These are phyloP conservation scores for Polyodon spathula DNA, from an alignment of 2,113 vertebrate genomes.

Conservation along the genomic window DNA sequence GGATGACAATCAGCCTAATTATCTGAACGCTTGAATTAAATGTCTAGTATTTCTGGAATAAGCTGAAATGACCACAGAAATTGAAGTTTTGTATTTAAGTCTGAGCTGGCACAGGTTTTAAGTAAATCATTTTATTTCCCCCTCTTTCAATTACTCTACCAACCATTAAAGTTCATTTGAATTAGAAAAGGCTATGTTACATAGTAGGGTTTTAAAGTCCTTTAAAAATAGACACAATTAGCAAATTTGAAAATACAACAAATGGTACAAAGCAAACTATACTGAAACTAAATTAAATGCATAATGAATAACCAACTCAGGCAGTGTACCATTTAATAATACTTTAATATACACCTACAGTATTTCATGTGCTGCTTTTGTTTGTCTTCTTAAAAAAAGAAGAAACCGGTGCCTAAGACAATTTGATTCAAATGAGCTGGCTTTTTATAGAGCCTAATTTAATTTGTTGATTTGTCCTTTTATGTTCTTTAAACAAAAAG, in stretches of 20 bases:
- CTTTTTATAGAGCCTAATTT: conserved; percentile 18
- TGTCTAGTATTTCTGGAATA: conserved; percentile 4
- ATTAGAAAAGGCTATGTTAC: too few relatives aligned
- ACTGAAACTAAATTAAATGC: conserved; percentile 10
- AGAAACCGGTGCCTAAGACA: conserved; percentile 37
- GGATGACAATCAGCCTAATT: conserved; percentile 8
- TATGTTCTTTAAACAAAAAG: conserved; percentile 30
- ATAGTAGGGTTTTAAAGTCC: too few relatives aligned
- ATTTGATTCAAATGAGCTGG: conserved; percentile 12
- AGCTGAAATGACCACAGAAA: conserved; percentile 4
- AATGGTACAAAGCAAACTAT: conserved; percentile 28
- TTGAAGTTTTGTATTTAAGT: conserved; percentile 1
- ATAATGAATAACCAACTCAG: conserved; percentile 11
- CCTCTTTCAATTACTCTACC: background rate
- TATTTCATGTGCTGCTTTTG: background rate
- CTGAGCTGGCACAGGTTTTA: background rate
- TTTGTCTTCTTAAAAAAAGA: conserved; percentile 21
- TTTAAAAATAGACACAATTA: too few relatives aligned
- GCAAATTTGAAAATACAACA: conserved; percentile 6
- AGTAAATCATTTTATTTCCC: background rate
- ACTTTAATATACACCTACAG: too few relatives aligned
- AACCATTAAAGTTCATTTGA: too few relatives aligned
- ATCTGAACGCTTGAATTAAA: background rate
- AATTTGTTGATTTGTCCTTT: conserved; percentile 18
- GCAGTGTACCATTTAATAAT: too few relatives aligned